phyloP scores from a whole-genome alignment of 2,888 invertebrate species.

The Limnephilus marmoratus region DNA sequence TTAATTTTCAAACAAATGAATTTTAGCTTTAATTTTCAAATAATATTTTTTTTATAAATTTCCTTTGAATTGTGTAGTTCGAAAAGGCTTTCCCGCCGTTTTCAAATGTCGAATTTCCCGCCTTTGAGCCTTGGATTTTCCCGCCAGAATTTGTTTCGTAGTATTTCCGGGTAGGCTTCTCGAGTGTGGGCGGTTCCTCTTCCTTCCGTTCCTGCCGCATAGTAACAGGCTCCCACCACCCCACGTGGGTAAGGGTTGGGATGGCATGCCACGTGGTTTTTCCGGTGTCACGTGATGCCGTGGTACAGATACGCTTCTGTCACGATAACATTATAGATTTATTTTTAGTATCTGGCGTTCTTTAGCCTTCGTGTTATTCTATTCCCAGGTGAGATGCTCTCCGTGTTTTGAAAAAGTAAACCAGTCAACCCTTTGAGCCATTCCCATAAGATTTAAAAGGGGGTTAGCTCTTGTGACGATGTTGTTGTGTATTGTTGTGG shows the following conservation, averaged over 20 bases:
- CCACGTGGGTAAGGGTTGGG: not conserved
- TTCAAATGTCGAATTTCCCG: not conserved
- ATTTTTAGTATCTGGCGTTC: conserved; percentile 19
- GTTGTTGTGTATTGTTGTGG: not conserved
- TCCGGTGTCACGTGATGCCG: conserved; percentile 8
- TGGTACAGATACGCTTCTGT: conserved; percentile 19
- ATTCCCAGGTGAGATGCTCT: not conserved
- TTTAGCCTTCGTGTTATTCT: conserved; percentile 20
- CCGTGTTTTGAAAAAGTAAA: not conserved
- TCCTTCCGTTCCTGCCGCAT: not conserved
- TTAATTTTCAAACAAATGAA: not conserved
- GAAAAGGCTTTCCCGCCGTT: not conserved
- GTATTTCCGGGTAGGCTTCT: conserved; percentile 39
- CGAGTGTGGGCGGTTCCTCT: not conserved
- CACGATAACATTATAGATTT: conserved; percentile 23
- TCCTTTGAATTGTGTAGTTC: not conserved
- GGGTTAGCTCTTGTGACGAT: not conserved
- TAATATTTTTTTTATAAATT: not conserved
- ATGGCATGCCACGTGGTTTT: not conserved
- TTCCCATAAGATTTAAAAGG: not conserved
- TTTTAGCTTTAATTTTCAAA: not conserved
- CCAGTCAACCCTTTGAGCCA: not conserved
- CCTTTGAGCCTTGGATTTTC: conserved; percentile 12
- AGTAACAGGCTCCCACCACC: not conserved
- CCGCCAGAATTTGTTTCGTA: conserved; percentile 23